A percentile compares a stretch with the other conserved stretches of the same genome.
Evolutionary conservation across 2,797 vertebrate species (phyloP).

Genomic region (Notoglanidium macrostoma): DNA sequence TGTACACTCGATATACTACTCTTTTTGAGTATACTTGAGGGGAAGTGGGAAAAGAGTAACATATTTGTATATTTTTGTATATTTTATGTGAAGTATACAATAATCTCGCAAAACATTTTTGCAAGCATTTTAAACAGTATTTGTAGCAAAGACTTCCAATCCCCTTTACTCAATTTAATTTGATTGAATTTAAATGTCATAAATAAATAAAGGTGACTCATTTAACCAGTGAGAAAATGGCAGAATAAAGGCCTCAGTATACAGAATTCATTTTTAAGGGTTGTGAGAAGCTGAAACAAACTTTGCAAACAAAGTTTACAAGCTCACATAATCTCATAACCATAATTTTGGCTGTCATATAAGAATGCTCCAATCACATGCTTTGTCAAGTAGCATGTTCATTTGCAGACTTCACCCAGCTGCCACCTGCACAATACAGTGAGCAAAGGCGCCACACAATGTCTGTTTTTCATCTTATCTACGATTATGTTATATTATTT

Average conservation of each 20-base stretch:
- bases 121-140: not conserved
- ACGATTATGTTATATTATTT: not conserved
- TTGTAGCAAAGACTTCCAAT: not conserved
- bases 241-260: not conserved
- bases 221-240: not conserved
- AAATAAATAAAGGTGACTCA: not conserved
- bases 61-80: not conserved
- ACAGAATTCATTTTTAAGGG: not conserved
- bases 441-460: not conserved
- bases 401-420: not conserved
- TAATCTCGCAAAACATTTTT: not conserved
- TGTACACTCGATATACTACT: no score
- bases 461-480: not conserved
- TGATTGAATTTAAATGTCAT: not conserved
- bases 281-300: not conserved
- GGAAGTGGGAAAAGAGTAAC: not conserved
- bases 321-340: not conserved
- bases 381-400: not conserved
- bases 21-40: not conserved
- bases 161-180: not conserved
- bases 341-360: not conserved
- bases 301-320: not conserved
- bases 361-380: not conserved
- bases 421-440: not conserved
- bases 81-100: not conserved